Percentiles rank a stretch among this genome's conserved stretches.
Evolutionary conservation across 2,888 invertebrate genomes (phyloP).

Genomic region (Athetis lepigone): DNA sequence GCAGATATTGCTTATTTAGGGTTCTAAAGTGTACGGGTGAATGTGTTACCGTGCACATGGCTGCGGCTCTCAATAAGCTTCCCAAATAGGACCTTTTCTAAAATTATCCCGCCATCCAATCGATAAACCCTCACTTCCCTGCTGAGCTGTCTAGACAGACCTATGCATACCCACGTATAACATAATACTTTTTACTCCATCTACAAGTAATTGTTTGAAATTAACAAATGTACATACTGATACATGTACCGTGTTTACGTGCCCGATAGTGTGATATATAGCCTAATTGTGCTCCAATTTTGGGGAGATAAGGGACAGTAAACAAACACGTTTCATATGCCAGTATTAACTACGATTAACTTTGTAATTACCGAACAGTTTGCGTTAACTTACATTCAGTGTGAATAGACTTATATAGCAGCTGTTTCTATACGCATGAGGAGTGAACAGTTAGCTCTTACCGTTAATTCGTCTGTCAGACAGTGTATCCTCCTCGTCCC

Average conservation of each 20-base stretch:
- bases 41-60: slow-evolving; percentile 36
- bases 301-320: slow-evolving; percentile 50
- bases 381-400: slow-evolving; percentile 6
- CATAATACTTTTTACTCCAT: slow-evolving; percentile 36
- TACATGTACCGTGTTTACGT: slow-evolving; percentile 38
- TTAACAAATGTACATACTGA: slow-evolving; percentile 30
- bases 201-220: slow-evolving; percentile 24
- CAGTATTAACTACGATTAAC: slow-evolving; percentile 24
- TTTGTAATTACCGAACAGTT: slow-evolving; percentile 25
- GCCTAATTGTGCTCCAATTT: slow-evolving; percentile 51
- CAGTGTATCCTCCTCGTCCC: slow-evolving; percentile 87
- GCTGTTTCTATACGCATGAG: slow-evolving; percentile 21
- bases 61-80: slow-evolving; percentile 30
- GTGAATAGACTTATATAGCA: slow-evolving; percentile 13
- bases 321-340: slow-evolving; percentile 27
- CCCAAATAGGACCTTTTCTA: slow-evolving; percentile 71
- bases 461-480: slow-evolving; percentile 85
- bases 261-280: slow-evolving; percentile 38
- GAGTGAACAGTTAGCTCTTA: slow-evolving; percentile 66
- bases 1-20: slow-evolving; percentile 7
- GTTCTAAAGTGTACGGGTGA: neutral
- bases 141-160: slow-evolving; percentile 80
- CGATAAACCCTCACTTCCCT: slow-evolving; percentile 76
- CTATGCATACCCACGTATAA: slow-evolving; percentile 66
- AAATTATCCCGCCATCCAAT: slow-evolving; percentile 78